Conservation (phyloP, 2,888 invertebrate species). For the Carterocephalus palaemon region DNA sequence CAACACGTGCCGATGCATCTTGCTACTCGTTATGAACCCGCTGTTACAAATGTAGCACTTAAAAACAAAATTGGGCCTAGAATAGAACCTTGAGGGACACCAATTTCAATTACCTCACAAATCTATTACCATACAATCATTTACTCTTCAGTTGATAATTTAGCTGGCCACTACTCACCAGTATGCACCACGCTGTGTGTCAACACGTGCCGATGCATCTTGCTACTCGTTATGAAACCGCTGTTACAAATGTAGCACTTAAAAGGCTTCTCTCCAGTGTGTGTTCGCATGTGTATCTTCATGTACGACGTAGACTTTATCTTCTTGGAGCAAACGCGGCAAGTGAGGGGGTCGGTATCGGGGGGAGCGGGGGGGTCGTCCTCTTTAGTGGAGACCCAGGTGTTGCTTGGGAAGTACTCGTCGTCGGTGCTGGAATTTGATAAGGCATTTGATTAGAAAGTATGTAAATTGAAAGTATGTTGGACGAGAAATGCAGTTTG, state of each 20-base stretch:
- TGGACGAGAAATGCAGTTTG: neutral
- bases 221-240: conserved; percentile 65
- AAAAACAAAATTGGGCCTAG: too few relatives aligned
- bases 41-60: conserved; percentile 50
- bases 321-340: conserved; percentile 52
- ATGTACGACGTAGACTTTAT: conserved; percentile 57
- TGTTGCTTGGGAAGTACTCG: conserved; percentile 65
- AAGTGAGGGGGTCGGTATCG: conserved; percentile 36
- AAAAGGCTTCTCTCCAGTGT: conserved; percentile 64
- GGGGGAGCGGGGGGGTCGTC: conserved; percentile 26
- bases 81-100: too few relatives aligned
- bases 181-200: conserved; percentile 41
- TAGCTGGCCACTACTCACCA: neutral
- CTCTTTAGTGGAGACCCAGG: conserved; percentile 50
- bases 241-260: conserved; percentile 56
- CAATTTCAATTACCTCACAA: too few relatives aligned
- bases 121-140: too few relatives aligned
- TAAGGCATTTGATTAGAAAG: too few relatives aligned
- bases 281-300: conserved; percentile 61
- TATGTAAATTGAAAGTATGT: neutral
- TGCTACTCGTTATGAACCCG: conserved; percentile 65
- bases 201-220: conserved; percentile 65
- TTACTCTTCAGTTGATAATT: too few relatives aligned
- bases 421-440: conserved; percentile 53
- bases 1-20: conserved; percentile 65